phyloP scores from a whole-genome alignment of 2,888 invertebrate species.

The Hypsopygia costalis region DNA sequence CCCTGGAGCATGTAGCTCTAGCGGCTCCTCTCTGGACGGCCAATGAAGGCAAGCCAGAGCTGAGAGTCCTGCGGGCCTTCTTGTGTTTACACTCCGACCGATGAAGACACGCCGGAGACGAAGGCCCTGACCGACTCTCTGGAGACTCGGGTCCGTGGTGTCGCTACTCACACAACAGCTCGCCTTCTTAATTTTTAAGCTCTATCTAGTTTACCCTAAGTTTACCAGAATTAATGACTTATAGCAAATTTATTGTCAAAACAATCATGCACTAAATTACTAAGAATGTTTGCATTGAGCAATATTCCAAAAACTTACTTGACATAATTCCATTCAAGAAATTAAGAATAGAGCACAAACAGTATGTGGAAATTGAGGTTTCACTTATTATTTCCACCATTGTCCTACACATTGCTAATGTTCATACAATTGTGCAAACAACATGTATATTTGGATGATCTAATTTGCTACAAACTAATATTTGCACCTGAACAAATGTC shows the following conservation, averaged over 20 bases:
- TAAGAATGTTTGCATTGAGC: slow-evolving; percentile 6
- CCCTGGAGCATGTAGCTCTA: too few relatives aligned
- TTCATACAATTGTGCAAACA: slow-evolving; percentile 30
- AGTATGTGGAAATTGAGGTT: slow-evolving; percentile 17
- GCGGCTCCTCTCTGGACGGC: too few relatives aligned
- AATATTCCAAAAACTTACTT: slow-evolving; percentile 9
- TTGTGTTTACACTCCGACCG: too few relatives aligned
- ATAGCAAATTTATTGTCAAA: neutral
- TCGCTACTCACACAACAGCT: too few relatives aligned
- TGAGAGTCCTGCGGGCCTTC: too few relatives aligned
- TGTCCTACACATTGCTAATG: neutral
- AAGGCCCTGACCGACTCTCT: too few relatives aligned
- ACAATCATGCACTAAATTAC: slow-evolving; percentile 7
- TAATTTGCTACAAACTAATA: slow-evolving; percentile 27
- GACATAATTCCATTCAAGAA: slow-evolving; percentile 15
- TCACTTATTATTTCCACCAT: slow-evolving; percentile 13
- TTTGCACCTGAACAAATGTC: slow-evolving; percentile 11
- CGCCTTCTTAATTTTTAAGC: too few relatives aligned
- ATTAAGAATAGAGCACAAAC: slow-evolving; percentile 5
- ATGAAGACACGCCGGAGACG: too few relatives aligned
- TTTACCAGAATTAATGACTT: too few relatives aligned
- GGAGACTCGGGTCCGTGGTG: too few relatives aligned
- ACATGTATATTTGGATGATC: slow-evolving; percentile 30
- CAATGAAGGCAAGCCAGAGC: too few relatives aligned
- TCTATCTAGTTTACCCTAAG: too few relatives aligned